These are phyloP conservation scores for Myrmecophaga tridactyla DNA, from an alignment of 2,113 vertebrate species.

Conservation along the genomic window DNA sequence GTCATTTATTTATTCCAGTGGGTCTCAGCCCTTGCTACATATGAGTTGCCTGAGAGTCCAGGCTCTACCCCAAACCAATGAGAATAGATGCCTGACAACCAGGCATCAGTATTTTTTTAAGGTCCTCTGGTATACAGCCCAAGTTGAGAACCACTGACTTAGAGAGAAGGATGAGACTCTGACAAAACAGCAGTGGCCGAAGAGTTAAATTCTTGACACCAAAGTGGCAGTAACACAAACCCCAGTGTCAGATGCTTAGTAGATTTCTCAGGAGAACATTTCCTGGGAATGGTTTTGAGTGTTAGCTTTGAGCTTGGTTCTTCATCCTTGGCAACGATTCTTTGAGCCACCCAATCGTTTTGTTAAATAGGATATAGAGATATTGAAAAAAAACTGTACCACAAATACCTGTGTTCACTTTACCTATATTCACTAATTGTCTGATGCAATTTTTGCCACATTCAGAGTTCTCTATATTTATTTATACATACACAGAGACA, in stretches of 20 bases:
- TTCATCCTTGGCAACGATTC: neutral
- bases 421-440: neutral
- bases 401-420: neutral
- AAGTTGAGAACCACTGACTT: neutral
- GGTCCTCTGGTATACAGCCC: neutral
- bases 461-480: neutral
- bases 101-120: neutral
- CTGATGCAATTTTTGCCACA: neutral
- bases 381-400: neutral
- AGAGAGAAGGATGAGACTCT: neutral
- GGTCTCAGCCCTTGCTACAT: neutral
- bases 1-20: neutral
- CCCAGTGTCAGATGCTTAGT: neutral
- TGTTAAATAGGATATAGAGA: neutral
- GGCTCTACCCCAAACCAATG: neutral
- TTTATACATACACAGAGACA: neutral
- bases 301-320: neutral
- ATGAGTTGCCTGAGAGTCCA: neutral
- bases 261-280: neutral
- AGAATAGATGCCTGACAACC: neutral
- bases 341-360: neutral
- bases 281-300: neutral
- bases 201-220: neutral
- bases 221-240: neutral
- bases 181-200: neutral